Evolutionary conservation across 1,140 invertebrate species (phyloP).

Genomic region (Macrotrachela quadricornifera): DNA sequence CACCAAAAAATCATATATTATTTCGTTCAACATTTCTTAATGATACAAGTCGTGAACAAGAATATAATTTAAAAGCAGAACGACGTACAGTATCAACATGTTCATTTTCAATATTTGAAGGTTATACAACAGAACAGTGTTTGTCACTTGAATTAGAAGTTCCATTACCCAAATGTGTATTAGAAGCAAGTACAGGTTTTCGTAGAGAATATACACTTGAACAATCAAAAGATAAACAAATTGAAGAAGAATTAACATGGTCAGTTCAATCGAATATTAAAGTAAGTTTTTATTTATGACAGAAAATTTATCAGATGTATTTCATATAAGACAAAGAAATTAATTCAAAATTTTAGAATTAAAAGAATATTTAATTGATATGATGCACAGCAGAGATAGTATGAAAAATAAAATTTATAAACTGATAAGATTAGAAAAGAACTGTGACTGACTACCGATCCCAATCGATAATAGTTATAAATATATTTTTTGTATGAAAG

Average conservation of each 20-base stretch:
- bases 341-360: too few relatives aligned
- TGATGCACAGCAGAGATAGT: too few relatives aligned
- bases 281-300: slow-evolving; percentile 15
- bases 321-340: too few relatives aligned
- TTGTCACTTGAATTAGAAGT: slow-evolving; percentile 1
- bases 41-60: slow-evolving; percentile 28
- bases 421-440: too few relatives aligned
- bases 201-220: slow-evolving; percentile 32
- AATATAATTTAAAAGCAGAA: slow-evolving; percentile 34
- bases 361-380: too few relatives aligned
- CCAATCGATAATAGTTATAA: too few relatives aligned
- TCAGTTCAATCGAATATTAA: slow-evolving; percentile 31
- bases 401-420: too few relatives aligned
- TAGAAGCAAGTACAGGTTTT: slow-evolving; percentile 33
- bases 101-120: slow-evolving; percentile 24
- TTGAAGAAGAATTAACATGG: slow-evolving; percentile 31
- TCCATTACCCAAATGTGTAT: slow-evolving; percentile 12
- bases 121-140: neutral
- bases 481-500: too few relatives aligned
- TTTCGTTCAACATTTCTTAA: slow-evolving; percentile 33
- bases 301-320: too few relatives aligned
- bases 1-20: slow-evolving; percentile 17
- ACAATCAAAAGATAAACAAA: slow-evolving; percentile 23
- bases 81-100: slow-evolving; percentile 29
- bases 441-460: too few relatives aligned